A percentile compares a stretch with the other conserved stretches of the same genome.
These are phyloP conservation scores for Xanthorhoe spadicearia DNA, from an alignment of 2,888 invertebrate species.

Conservation along the genomic window DNA sequence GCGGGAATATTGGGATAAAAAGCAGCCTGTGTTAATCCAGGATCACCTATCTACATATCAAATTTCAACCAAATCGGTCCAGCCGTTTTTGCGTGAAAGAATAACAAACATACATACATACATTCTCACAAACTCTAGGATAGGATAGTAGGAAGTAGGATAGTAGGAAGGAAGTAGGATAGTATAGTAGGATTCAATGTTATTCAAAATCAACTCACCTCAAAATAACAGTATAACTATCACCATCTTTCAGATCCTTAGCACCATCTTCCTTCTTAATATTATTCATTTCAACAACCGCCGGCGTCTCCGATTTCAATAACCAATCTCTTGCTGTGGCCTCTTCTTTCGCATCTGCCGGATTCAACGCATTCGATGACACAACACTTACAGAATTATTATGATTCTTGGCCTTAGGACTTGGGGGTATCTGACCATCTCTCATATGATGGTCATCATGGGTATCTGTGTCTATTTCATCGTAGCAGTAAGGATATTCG, in stretches of 20 bases:
- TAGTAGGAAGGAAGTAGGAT: too few species aligned
- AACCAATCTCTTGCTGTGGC: constrained; percentile 78
- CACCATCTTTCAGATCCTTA: constrained; percentile 85
- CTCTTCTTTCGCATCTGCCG: constrained; percentile 69
- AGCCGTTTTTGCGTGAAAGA: too few species aligned
- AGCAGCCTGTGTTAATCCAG: too few species aligned
- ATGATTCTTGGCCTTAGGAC: constrained; percentile 75
- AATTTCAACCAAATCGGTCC: too few species aligned
- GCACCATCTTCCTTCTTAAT: constrained; percentile 75
- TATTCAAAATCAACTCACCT: constrained; percentile 66
- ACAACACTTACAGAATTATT: constrained; percentile 81
- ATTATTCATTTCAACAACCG: constrained; percentile 79
- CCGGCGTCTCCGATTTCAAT: constrained; percentile 67
- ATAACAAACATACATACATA: too few species aligned
- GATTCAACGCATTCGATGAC: constrained; percentile 73
- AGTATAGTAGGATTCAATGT: too few species aligned
- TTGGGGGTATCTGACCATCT: constrained; percentile 73
- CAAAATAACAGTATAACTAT: constrained; percentile 91
- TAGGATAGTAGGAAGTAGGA: too few species aligned
- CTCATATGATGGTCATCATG: constrained; percentile 86
- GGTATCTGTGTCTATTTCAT: constrained; percentile 91
- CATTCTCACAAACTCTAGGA: too few species aligned
- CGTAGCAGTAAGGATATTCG: constrained; percentile 95
- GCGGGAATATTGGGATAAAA: too few species aligned
- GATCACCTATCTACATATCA: too few species aligned